Evolutionary conservation across 2,797 vertebrate genomes (phyloP), one percentile per base, ranked within the genome.

Genomic region (Eutrigla gurnardus): DNA sequence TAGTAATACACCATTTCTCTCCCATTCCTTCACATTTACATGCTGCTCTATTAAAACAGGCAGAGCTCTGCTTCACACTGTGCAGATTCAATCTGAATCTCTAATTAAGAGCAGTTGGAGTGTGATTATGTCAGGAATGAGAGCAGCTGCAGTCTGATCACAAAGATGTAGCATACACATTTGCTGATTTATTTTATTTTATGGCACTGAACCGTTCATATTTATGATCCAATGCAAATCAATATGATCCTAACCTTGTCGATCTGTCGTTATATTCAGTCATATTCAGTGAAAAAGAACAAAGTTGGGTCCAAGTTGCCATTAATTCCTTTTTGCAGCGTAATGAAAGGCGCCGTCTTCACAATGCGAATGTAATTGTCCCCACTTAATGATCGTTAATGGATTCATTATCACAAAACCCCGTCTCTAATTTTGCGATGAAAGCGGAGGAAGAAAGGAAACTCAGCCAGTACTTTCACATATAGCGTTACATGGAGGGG

Each of bases 51-150:
- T 54, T 17, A 50, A 73, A 69, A 50, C 33, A 68, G 40, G 18
- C 52, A 63, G 13, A 14, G 52, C 50, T 32, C 10, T 6, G 50
- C 50, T 53, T 79, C 70, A 49, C 60, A 15, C 75, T 66, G 66
- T 0, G 6, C 72, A 37, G 73, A 65, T 81, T 85, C 78, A 65
- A 85, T 86, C 71, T 63, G 65, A 59, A 81, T 65, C 70, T 78
- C 52, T 76, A 85, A 85, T 85, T 77, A 80, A 83, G 74, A 83
- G 60, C 46, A 68, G 66, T 5, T 25, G 47, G 37, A 80, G 79
- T 77, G 71, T 57, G 81, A 82, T 84, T 74, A 74, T 77, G 63
- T 66, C 62, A 62, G 58, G 35, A 83, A 25, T 46, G 18, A 54
- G 77, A 54, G 77, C 70, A 69, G 74, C 78, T 80, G 83, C 70